Evolutionary conservation across 2,113 vertebrate species (phyloP), one percentile per base, ranked within the genome.

Genomic region (Halichoeres trimaculatus): DNA sequence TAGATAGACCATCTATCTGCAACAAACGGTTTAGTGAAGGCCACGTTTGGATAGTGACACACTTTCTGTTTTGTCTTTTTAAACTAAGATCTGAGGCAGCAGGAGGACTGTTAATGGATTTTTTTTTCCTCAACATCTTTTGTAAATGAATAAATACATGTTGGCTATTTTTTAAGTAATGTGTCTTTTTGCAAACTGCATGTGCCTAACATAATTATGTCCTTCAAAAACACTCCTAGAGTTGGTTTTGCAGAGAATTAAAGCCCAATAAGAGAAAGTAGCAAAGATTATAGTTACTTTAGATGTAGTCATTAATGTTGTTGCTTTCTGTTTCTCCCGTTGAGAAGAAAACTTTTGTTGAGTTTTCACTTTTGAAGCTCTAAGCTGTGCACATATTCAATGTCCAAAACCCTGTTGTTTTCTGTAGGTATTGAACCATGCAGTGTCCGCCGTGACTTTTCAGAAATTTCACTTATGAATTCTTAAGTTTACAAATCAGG

Each of bases 101-200:
- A 77, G 73, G 51, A 52, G 13, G 51, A 51, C 61, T 55, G 48
- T 53, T 20, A 20, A 40, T 65, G 30, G 45, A 38, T 54, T 41
- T 53, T 62, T 40, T 57, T 51, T 56, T 23, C 51, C 26, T 52
- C 17, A 53, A 76, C 50, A 68, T 69, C 66, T 81, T 78, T 75
- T 88, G 80, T 85, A 80, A 79, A 87, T 68, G 52, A 7, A 43
- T 57, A 47, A 57, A 91, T 78, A 88, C 78, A 86, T 57, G 50
- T 73, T 60, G 26, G 58, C 51, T 80, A 63, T 81, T 82, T 85
- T 80, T 80, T 80, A 12, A 36, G 10, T 74, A 35, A 52, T 58
- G 40, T 54, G 1, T 72, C 35, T 52, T 43, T 52, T 47, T 43
- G 23, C 69, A n/a, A 40, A 9, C 51, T 50, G 9, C 24, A 20